phyloP scores from a whole-genome alignment of 2,797 vertebrate species.

The Hoplostethus atlanticus region DNA sequence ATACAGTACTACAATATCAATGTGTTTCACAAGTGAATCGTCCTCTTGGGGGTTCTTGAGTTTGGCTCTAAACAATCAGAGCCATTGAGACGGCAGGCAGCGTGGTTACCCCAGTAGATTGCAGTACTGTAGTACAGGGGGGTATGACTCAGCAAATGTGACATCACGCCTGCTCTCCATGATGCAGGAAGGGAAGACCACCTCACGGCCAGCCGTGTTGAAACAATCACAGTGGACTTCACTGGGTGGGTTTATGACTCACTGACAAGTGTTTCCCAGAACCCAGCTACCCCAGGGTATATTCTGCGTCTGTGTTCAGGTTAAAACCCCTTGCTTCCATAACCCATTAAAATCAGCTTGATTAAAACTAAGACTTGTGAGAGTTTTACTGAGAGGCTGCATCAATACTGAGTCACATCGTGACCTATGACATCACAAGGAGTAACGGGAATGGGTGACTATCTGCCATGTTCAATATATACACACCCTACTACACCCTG shows the following conservation, averaged over 20 bases:
- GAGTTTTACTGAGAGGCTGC: conserved; percentile 27
- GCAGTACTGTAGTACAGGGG: conserved; percentile 17
- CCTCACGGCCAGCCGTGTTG: conserved; percentile 56
- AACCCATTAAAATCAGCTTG: conserved; percentile 56
- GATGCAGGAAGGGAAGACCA: conserved; percentile 73
- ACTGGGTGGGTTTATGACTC: conserved; percentile 61
- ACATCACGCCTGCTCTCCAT: conserved; percentile 60
- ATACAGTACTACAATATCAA: conserved; percentile 34
- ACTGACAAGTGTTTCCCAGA: conserved; percentile 72
- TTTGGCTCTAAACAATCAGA: conserved; percentile 48
- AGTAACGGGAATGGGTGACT: conserved; percentile 38
- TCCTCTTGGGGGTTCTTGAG: conserved; percentile 16
- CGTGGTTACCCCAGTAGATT: conserved; percentile 51
- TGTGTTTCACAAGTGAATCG: conserved; percentile 47
- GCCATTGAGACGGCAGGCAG: conserved; percentile 50
- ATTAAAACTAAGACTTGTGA: conserved; percentile 37
- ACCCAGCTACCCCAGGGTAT: conserved; percentile 52
- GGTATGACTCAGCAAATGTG: conserved; percentile 68
- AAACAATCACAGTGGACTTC: conserved; percentile 66
- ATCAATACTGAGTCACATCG: conserved; percentile 51
- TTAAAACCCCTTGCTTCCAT: conserved; percentile 49
- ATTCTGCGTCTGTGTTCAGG: conserved; percentile 47
- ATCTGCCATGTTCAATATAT: conserved; percentile 23
- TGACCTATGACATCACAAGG: conserved; percentile 64
- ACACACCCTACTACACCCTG: conserved; percentile 43